A percentile compares a stretch with the other conserved stretches of the same genome.
phyloP scores from a whole-genome alignment of 2,113 vertebrate genomes.

The Mus musculus region DNA sequence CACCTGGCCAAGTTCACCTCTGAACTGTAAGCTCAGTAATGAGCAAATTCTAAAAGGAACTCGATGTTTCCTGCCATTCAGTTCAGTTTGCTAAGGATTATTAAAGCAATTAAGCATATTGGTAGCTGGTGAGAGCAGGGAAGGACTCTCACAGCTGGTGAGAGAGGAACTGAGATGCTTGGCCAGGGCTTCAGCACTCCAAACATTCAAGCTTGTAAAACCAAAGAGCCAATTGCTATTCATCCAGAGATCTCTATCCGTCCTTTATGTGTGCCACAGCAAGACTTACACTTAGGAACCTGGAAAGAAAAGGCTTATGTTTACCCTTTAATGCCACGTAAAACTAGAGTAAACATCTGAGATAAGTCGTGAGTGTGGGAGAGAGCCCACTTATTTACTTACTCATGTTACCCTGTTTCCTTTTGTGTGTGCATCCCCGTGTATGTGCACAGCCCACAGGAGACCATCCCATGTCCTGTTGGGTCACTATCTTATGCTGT shows the following conservation, averaged over 20 bases:
- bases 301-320: slow-evolving; percentile 43
- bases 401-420: not conserved
- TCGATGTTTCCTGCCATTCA: not conserved
- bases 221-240: not conserved
- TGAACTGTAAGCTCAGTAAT: slow-evolving; percentile 26
- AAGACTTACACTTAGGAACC: not conserved
- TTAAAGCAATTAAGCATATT: slow-evolving; percentile 45
- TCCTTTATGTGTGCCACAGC: not conserved
- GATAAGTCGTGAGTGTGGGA: not conserved
- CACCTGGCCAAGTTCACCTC: not conserved
- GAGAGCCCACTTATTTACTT: not conserved
- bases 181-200: not conserved
- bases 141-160: not conserved
- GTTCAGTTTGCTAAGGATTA: not conserved
- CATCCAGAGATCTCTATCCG: not conserved
- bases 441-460: not conserved
- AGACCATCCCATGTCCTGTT: not conserved
- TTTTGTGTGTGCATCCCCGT: not conserved
- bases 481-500: not conserved
- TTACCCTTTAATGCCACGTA: slow-evolving; percentile 10
- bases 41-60: slow-evolving; percentile 6
- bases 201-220: not conserved
- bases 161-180: not conserved
- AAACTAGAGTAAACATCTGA: slow-evolving; percentile 16
- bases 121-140: not conserved